A percentile compares a stretch with the other conserved stretches of the same genome.
phyloP scores from a whole-genome alignment of 2,888 invertebrate species.

The Formica aserva region DNA sequence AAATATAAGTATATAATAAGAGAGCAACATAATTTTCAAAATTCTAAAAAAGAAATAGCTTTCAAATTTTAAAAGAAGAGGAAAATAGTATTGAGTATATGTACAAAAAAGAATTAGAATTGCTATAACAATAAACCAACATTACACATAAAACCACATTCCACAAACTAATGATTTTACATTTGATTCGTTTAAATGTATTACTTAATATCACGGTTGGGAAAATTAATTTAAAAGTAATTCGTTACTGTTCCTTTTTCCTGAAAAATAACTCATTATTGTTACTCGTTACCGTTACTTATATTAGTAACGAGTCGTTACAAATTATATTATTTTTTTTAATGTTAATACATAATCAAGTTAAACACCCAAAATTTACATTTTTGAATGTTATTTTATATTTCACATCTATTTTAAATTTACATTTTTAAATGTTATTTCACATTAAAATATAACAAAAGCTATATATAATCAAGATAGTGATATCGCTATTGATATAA shows the following conservation, averaged over 20 bases:
- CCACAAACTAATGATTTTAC: conserved; percentile 13
- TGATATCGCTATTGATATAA: too few relatives aligned
- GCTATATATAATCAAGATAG: neutral
- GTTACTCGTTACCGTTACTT: neutral
- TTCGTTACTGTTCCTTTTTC: neutral
- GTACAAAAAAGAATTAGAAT: conserved; percentile 25
- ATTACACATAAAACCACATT: conserved; percentile 8
- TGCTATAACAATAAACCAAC: neutral
- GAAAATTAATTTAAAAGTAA: neutral
- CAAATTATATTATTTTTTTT: neutral
- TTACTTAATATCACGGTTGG: neutral
- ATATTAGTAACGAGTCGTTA: neutral
- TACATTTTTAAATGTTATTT: too few relatives aligned
- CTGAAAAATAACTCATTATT: neutral
- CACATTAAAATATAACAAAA: neutral
- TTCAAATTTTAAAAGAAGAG: neutral
- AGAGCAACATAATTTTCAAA: conserved; percentile 18
- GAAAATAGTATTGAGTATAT: conserved; percentile 19
- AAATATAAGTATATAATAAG: conserved; percentile 21
- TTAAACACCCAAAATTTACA: neutral
- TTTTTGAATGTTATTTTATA: too few relatives aligned
- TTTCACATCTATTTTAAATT: too few relatives aligned
- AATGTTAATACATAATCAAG: neutral
- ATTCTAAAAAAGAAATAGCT: conserved; percentile 16
- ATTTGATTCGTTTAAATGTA: neutral